Percentiles rank a stretch among this genome's conserved stretches.
Conservation (phyloP, 2,113 vertebrate genomes). For the Pleuronectes platessa region DNA sequence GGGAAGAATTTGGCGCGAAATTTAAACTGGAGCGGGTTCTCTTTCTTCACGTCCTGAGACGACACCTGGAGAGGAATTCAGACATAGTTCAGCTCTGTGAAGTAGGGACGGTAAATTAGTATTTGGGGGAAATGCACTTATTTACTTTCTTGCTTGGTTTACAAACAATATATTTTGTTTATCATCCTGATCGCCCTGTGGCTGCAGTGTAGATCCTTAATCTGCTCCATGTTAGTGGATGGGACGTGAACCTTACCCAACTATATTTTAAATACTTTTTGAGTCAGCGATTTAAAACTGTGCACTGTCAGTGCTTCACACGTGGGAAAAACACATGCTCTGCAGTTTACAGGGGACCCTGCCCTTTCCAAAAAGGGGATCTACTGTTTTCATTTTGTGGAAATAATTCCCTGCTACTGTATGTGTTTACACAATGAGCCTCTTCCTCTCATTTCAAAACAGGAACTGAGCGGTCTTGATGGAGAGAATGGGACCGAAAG, state of each 20-base stretch:
- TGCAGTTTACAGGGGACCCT: neutral
- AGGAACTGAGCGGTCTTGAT: slow-evolving; percentile 60
- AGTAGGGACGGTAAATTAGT: neutral
- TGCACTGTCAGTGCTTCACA: too few species aligned
- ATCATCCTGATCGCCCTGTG: too few species aligned
- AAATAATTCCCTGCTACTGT: slow-evolving; percentile 18
- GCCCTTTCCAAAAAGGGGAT: slow-evolving; percentile 10
- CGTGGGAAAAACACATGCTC: neutral
- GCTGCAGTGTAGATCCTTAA: too few species aligned
- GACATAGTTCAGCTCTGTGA: neutral
- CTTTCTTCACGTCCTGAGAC: slow-evolving; percentile 93
- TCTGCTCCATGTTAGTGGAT: too few species aligned
- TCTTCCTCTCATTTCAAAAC: slow-evolving; percentile 63
- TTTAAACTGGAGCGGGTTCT: slow-evolving; percentile 93
- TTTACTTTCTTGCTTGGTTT: too few species aligned
- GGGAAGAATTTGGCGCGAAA: slow-evolving; percentile 97
- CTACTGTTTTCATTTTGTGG: neutral
- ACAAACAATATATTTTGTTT: too few species aligned
- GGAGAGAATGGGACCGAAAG: slow-evolving; percentile 35
- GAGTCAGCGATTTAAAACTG: too few species aligned
- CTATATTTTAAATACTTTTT: too few species aligned
- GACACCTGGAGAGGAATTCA: slow-evolving; percentile 85
- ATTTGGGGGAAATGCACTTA: too few species aligned
- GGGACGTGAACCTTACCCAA: too few species aligned
- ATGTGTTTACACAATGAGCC: slow-evolving; percentile 43